Evolutionary conservation across 35 echinoderm and acorn worm species (phyloP), one percentile per base, ranked within the genome.

Genomic region (Diadema setosum): DNA sequence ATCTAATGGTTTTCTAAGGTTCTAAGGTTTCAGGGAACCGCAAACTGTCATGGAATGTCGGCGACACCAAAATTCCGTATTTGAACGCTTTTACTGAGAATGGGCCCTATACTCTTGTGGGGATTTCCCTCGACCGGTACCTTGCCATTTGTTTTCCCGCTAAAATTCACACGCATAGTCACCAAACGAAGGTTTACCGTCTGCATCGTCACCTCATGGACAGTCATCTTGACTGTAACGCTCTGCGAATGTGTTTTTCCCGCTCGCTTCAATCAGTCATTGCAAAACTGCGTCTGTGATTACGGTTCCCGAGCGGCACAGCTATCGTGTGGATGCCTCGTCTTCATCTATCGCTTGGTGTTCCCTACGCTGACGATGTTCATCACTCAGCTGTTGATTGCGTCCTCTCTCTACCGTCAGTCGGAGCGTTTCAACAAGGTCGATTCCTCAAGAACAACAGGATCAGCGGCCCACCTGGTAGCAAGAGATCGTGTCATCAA

Each of bases 111-210:
- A 81, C 70, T 4, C 36, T 88, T 7, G 70, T 73, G n/a, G 59
- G 46, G 5, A 78, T 88, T 18, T 88, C 86, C 6, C 25, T 88
- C 1, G 86, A 88, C 24, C 64, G 70, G 25, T 88, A 42, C 49
- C 37, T 88, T 55, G 86, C 86, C 45, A 59, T 88, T n/a, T 4
- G 41, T 75, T 50, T 81, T 49, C 26, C 86, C 86, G n/a, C 32
- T 88, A 2, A 45, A 44, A 17, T 88, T 57, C 30, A 73, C 33
- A 42, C 60, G 34, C 8, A 26, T 49, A 39, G 41, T 55, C 20
- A 73, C 14, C 67, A 88, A 17, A 81, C 24, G 17, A 12, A 64
- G 70, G 9, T 39, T 73, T 11, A 33, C 14, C 31, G 4, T 81
- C 30, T 52, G 34, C 6, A 37, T 88, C 34, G 33, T 70, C 5